Conservation (phyloP, 2,797 vertebrate species). For the Neopelma chrysocephalum region DNA sequence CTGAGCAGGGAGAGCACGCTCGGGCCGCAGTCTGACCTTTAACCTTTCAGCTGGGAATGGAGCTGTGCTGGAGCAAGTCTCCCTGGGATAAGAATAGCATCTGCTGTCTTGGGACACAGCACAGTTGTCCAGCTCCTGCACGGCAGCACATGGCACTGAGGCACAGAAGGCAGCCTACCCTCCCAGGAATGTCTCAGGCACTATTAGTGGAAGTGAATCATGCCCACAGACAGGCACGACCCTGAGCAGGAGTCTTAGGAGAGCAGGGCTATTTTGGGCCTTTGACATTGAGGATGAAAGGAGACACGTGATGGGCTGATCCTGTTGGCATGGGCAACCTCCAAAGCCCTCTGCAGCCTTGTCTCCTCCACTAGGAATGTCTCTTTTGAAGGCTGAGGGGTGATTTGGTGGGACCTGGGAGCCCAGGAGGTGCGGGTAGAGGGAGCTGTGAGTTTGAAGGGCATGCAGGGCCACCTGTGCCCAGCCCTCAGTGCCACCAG, state of each 20-base stretch:
- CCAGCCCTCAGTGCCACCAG: not conserved
- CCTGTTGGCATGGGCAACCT: not conserved
- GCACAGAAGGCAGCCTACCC: constrained; percentile 31
- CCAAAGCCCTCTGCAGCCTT: not conserved
- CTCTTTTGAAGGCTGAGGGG: not conserved
- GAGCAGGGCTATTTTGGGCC: constrained; percentile 1
- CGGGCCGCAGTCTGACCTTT: not conserved
- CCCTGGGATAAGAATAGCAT: constrained; percentile 22
- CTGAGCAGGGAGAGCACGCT: not conserved
- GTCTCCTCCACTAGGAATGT: not conserved
- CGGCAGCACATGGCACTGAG: not conserved
- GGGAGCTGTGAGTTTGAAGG: not conserved
- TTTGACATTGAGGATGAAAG: not conserved
- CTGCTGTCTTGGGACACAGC: not conserved
- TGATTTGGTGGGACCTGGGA: not conserved
- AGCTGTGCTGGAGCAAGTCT: not conserved
- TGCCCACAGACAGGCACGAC: not conserved
- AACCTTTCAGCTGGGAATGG: not conserved
- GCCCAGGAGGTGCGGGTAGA: not conserved
- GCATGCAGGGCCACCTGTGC: not conserved
- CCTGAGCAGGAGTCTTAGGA: not conserved
- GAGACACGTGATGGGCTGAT: not conserved
- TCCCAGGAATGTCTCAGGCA: constrained; percentile 40
- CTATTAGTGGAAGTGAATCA: constrained; percentile 21
- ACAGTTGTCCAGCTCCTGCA: not conserved